Percentiles rank a stretch among this genome's conserved stretches.
phyloP scores from a whole-genome alignment of 2,888 invertebrate species.

The Drymonia ruficornis region DNA sequence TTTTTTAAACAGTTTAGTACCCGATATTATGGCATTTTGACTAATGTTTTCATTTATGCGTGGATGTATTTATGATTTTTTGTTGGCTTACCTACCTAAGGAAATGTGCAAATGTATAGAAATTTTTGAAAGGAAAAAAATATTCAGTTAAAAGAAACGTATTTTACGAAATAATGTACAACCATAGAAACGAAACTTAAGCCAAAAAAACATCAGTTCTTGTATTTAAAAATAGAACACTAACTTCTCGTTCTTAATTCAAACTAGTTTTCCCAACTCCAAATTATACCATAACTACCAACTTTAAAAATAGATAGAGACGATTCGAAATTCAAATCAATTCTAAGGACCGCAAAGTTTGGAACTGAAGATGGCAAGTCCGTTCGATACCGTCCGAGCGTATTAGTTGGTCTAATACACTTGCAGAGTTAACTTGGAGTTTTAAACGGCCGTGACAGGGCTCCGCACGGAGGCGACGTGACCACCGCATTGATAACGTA shows the following conservation, averaged over 20 bases:
- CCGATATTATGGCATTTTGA: slow-evolving; percentile 28
- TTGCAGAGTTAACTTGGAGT: slow-evolving; percentile 62
- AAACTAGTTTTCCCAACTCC: no score
- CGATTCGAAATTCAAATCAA: slow-evolving; percentile 8
- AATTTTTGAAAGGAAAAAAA: slow-evolving; percentile 35
- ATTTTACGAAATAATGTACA: no score
- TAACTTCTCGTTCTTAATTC: no score
- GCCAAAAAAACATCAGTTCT: no score
- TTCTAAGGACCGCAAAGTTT: slow-evolving; percentile 33
- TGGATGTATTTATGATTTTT: slow-evolving; percentile 23
- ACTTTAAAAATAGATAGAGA: slow-evolving; percentile 9
- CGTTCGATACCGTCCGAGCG: slow-evolving; percentile 54
- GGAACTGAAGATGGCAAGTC: slow-evolving; percentile 39
- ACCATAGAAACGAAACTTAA: no score
- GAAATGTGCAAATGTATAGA: slow-evolving; percentile 4
- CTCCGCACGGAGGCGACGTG: slow-evolving; percentile 54
- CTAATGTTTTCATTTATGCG: slow-evolving; percentile 29
- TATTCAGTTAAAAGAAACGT: no score
- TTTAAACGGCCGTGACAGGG: slow-evolving; percentile 69
- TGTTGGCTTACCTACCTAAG: no score
- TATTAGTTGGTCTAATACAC: slow-evolving; percentile 66
- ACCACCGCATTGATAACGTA: slow-evolving; percentile 59
- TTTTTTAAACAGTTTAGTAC: slow-evolving; percentile 17
- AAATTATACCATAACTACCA: neutral
- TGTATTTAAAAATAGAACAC: no score